Evolutionary conservation across 2,113 vertebrate species (phyloP).

Genomic region (Athene noctua): DNA sequence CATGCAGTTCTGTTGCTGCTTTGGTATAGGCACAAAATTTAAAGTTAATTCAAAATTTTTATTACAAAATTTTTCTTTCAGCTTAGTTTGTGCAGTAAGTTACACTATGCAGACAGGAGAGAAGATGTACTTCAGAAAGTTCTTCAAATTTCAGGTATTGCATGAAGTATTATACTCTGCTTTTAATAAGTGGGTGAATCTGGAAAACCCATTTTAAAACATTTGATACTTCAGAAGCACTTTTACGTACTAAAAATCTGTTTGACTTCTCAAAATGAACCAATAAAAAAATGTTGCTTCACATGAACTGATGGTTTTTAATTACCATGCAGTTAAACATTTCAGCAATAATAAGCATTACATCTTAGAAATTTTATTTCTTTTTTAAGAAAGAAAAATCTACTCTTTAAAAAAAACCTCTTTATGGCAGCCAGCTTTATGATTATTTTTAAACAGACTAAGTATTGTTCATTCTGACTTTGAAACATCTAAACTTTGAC

Average conservation of each 20-base stretch:
- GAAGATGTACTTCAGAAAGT: conserved; percentile 99
- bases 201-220: background rate
- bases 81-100: conserved; percentile 97
- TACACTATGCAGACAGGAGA: conserved; percentile 94
- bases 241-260: background rate
- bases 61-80: conserved; percentile 67
- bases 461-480: background rate
- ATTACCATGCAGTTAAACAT: background rate
- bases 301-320: background rate
- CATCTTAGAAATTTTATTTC: background rate
- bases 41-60: conserved; percentile 15
- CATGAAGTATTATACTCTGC: background rate
- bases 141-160: conserved; percentile 99
- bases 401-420: fast-evolving
- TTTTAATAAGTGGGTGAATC: background rate
- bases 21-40: background rate
- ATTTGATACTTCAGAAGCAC: background rate
- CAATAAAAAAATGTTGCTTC: background rate
- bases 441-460: background rate
- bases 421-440: background rate
- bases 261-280: background rate
- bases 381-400: background rate
- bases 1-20: background rate
- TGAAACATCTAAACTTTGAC: background rate
- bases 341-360: background rate